A percentile compares a stretch with the other conserved stretches of the same genome.
Conservation (phyloP, 2,797 vertebrate species). For the Hafferia zeledoni region DNA sequence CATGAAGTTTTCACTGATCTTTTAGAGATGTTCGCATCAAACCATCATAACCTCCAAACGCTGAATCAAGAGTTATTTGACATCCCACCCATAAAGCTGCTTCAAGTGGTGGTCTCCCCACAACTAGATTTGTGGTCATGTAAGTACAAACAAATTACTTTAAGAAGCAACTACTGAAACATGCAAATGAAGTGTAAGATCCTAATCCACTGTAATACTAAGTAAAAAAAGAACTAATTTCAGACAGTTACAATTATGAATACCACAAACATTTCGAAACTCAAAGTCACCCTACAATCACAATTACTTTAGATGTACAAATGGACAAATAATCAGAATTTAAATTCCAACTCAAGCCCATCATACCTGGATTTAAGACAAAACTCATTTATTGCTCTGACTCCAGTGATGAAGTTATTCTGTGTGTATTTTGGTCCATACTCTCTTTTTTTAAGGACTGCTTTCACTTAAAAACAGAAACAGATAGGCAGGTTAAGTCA, state of each 20-base stretch:
- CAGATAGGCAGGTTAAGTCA: neutral
- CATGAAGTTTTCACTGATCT: neutral
- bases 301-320: neutral
- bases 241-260: neutral
- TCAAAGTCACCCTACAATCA: neutral
- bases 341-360: neutral
- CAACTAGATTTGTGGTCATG: rapidly evolving
- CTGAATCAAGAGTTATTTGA: neutral
- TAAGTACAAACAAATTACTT: neutral
- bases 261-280: neutral
- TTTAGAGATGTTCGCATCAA: neutral
- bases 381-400: slow-evolving; percentile 99
- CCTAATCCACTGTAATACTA: neutral
- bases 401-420: slow-evolving; percentile 98
- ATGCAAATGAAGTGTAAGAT: neutral
- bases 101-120: neutral
- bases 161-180: neutral
- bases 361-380: slow-evolving; percentile 95
- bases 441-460: slow-evolving; percentile 96
- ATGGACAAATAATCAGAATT: neutral
- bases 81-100: neutral
- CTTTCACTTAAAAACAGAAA: slow-evolving; percentile 84
- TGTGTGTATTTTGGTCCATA: slow-evolving; percentile 95
- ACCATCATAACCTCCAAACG: neutral
- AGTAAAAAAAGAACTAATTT: neutral